These are phyloP conservation scores for Entomyzon cyanotis DNA, from an alignment of 2,113 vertebrate genomes.

Conservation along the genomic window DNA sequence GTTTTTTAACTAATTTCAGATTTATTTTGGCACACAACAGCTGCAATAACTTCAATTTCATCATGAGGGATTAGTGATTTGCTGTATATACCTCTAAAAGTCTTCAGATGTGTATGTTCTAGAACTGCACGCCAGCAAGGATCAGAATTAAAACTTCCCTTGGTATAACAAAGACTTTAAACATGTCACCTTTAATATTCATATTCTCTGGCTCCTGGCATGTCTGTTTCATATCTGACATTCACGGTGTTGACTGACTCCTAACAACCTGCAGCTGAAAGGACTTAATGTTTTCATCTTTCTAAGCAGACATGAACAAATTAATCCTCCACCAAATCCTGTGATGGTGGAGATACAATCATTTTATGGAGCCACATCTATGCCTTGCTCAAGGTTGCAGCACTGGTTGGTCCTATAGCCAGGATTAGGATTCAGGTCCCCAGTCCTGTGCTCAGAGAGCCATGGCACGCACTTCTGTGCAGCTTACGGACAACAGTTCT, in stretches of 20 bases:
- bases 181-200: neutral
- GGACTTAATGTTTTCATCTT: constrained; percentile 1
- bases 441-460: neutral
- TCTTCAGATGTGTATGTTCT: neutral
- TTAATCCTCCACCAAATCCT: neutral
- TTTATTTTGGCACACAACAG: neutral
- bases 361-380: neutral
- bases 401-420: rapidly evolving
- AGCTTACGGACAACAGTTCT: neutral
- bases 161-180: neutral
- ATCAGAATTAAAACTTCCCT: neutral
- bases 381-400: neutral
- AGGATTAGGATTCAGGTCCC: neutral
- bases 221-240: neutral
- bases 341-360: neutral
- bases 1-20: neutral
- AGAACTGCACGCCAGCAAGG: neutral
- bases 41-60: neutral
- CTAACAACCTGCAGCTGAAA: neutral
- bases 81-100: neutral
- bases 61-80: neutral
- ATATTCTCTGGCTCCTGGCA: neutral
- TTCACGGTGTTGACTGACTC: neutral
- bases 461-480: neutral
- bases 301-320: neutral